Percentiles rank a stretch among this genome's conserved stretches.
Evolutionary conservation across 1,140 invertebrate genomes (phyloP).

Genomic region (Lepidurus arcticus): DNA sequence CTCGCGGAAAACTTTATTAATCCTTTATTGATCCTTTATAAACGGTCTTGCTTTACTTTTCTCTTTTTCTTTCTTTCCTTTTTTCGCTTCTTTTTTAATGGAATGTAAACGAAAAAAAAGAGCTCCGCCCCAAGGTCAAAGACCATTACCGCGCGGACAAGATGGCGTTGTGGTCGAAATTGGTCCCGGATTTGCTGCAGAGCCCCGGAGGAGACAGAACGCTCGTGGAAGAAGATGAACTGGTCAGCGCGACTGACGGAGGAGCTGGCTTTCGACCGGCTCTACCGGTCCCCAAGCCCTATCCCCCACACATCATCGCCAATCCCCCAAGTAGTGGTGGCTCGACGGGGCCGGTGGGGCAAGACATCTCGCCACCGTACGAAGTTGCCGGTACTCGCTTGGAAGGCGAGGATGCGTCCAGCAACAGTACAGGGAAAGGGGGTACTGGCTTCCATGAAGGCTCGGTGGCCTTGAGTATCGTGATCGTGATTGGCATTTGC

Average conservation of each 20-base stretch:
- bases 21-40: slow-evolving; percentile 26
- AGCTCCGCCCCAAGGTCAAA: slow-evolving; percentile 42
- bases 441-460: slow-evolving; percentile 36
- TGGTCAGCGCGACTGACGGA: background rate
- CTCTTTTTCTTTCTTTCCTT: slow-evolving; percentile 25
- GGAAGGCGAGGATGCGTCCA: background rate
- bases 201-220: background rate
- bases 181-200: slow-evolving; percentile 50
- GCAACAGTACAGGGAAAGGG: background rate
- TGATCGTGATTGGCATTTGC: slow-evolving; percentile 67
- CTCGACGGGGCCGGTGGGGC: background rate
- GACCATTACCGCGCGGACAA: slow-evolving; percentile 52
- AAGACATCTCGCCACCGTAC: background rate
- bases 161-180: slow-evolving; percentile 52
- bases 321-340: background rate
- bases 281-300: background rate
- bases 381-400: background rate
- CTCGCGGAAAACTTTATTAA: slow-evolving; percentile 21
- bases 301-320: slow-evolving; percentile 1
- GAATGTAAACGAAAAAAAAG: slow-evolving; percentile 34
- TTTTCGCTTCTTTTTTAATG: slow-evolving; percentile 24
- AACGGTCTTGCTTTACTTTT: background rate
- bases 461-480: slow-evolving; percentile 57
- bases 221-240: slow-evolving; percentile 24
- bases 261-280: background rate